Evolutionary conservation across 53 echinoderm and acorn worm genomes (phyloP).

Genomic region (Echinarachnius parma): DNA sequence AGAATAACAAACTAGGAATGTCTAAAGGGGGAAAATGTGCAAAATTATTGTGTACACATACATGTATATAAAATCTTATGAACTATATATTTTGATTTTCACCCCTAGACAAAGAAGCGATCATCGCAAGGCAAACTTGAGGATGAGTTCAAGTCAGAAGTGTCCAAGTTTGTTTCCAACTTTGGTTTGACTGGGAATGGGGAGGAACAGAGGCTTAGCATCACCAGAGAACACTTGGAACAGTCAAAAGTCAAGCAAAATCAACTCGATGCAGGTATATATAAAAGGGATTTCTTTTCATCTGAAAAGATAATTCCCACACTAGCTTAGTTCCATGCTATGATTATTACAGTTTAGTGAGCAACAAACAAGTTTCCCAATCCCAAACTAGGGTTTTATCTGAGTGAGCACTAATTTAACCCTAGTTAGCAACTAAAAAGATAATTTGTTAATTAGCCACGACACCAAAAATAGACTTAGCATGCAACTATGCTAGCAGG

Average conservation of each 20-base stretch:
- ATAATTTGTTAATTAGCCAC: no score
- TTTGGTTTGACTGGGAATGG: conserved; percentile 68
- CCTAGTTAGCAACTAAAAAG: no score
- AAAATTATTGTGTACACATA: background rate
- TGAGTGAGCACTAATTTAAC: no score
- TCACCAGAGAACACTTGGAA: conserved; percentile 48
- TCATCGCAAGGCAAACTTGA: conserved; percentile 3
- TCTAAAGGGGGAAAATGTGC: background rate
- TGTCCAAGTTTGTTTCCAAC: conserved; percentile 41
- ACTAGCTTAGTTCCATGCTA: no score
- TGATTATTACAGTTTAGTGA: no score
- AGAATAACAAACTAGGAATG: no score
- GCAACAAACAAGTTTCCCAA: no score
- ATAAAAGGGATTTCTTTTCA: background rate
- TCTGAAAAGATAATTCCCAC: no score
- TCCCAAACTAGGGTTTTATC: no score
- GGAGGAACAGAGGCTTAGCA: conserved; percentile 49
- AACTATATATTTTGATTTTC: background rate
- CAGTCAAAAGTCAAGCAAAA: background rate
- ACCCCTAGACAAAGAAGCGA: conserved; percentile 12
- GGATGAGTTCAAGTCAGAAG: conserved; percentile 46
- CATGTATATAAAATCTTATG: background rate
- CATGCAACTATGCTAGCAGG: no score
- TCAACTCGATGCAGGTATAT: conserved; percentile 10
- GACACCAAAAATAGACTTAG: no score